A percentile compares a stretch with the other conserved stretches of the same genome.
Evolutionary conservation across 2,797 vertebrate genomes (phyloP).

Genomic region (Coreius guichenoti): DNA sequence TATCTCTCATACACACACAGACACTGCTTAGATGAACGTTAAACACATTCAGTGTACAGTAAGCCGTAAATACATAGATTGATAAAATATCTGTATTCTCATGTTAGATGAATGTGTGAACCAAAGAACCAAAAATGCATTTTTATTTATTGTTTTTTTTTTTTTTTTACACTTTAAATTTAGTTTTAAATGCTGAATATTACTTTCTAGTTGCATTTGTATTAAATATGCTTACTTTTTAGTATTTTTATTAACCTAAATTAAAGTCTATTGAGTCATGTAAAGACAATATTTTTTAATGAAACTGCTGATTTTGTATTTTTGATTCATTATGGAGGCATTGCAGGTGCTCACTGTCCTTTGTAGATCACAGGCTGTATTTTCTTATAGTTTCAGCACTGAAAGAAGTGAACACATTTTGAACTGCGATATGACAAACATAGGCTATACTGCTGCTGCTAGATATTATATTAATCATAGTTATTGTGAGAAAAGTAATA

Average conservation of each 20-base stretch:
- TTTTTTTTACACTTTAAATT: not conserved
- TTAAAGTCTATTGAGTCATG: not conserved
- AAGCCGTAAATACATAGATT: not conserved
- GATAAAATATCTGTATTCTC: not conserved
- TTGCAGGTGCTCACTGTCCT: not conserved
- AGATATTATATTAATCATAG: not conserved
- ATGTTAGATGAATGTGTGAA: not conserved
- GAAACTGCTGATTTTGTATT: not conserved
- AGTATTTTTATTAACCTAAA: not conserved
- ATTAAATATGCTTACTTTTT: not conserved
- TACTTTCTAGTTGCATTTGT: slow-evolving; percentile 6
- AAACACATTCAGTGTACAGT: not conserved
- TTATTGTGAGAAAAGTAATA: not conserved
- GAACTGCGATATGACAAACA: not conserved
- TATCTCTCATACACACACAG: not conserved
- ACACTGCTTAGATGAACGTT: not conserved
- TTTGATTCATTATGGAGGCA: not conserved
- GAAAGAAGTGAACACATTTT: not conserved
- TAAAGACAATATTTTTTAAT: not conserved
- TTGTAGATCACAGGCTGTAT: not conserved
- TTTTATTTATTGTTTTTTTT: not conserved
- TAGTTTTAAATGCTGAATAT: not conserved
- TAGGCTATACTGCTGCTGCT: not conserved
- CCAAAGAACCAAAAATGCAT: not conserved
- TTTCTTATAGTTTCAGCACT: not conserved